Percentiles rank a stretch among this genome's conserved stretches.
Conservation (phyloP, 2,888 invertebrate genomes). For the Lasius platythorax region DNA sequence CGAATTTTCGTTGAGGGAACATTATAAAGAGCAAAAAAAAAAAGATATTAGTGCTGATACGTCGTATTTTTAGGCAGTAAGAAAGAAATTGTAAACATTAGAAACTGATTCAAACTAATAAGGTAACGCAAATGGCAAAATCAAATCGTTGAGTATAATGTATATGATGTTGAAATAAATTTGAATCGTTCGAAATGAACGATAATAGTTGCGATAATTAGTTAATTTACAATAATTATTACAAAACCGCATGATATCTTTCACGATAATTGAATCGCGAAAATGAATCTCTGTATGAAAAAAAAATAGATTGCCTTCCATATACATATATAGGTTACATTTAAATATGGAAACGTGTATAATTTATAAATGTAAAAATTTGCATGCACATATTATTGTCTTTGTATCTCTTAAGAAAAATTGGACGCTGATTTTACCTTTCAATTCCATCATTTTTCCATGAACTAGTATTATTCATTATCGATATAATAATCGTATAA, state of each 20-base stretch:
- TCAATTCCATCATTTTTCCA: background rate
- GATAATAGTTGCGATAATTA: background rate
- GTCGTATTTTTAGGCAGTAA: constrained; percentile 40
- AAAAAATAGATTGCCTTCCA: background rate
- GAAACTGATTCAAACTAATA: background rate
- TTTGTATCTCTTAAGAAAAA: background rate
- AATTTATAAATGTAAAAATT: background rate
- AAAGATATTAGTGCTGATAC: constrained; percentile 20
- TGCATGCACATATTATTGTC: background rate
- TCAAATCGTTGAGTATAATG: constrained; percentile 45
- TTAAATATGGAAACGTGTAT: background rate
- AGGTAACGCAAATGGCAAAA: constrained; percentile 25
- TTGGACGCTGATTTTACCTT: background rate
- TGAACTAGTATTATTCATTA: background rate
- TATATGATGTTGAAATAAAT: constrained; percentile 47
- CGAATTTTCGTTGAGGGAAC: constrained; percentile 47
- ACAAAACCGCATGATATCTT: background rate
- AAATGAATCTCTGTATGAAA: background rate
- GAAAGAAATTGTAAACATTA: background rate
- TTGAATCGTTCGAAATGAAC: constrained; percentile 28
- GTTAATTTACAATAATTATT: background rate
- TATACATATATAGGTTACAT: background rate
- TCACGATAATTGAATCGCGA: background rate
- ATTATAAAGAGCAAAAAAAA: constrained; percentile 1
- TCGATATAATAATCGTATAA: background rate